Evolutionary conservation across 2,888 invertebrate species (phyloP).

Genomic region (Vannuccia rotundouncinata): DNA sequence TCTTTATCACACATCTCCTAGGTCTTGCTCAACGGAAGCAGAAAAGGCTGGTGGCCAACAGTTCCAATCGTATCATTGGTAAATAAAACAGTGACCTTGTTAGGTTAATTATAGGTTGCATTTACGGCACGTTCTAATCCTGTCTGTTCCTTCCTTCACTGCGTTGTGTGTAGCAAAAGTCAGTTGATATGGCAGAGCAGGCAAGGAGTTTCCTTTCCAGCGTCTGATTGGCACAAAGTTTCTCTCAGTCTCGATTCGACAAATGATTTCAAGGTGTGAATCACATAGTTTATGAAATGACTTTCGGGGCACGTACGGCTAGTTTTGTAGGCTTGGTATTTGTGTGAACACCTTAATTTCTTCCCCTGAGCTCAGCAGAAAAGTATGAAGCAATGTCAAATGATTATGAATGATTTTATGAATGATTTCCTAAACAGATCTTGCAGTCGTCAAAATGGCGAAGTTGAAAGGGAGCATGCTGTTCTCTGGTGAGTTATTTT

Average conservation of each 20-base stretch:
- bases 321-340: no score
- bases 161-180: background rate
- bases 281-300: background rate
- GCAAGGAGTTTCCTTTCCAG: background rate
- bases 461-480: background rate
- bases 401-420: no score
- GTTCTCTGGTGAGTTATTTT: conserved; percentile 1
- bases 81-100: background rate
- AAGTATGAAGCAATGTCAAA: no score
- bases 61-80: conserved; percentile 20
- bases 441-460: background rate
- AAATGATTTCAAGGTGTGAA: conserved; percentile 17
- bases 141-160: background rate
- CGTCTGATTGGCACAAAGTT: conserved; percentile 5
- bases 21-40: conserved; percentile 3
- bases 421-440: no score
- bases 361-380: background rate
- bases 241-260: background rate
- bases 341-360: background rate
- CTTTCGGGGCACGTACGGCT: background rate
- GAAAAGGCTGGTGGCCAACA: conserved; percentile 12
- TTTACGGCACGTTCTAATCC: background rate
- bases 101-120: background rate
- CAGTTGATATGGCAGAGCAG: conserved; percentile 5
- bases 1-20: background rate